Evolutionary conservation across 1,140 invertebrate genomes (phyloP), one percentile per base, ranked within the genome.

Genomic region (Drosophila tani): DNA sequence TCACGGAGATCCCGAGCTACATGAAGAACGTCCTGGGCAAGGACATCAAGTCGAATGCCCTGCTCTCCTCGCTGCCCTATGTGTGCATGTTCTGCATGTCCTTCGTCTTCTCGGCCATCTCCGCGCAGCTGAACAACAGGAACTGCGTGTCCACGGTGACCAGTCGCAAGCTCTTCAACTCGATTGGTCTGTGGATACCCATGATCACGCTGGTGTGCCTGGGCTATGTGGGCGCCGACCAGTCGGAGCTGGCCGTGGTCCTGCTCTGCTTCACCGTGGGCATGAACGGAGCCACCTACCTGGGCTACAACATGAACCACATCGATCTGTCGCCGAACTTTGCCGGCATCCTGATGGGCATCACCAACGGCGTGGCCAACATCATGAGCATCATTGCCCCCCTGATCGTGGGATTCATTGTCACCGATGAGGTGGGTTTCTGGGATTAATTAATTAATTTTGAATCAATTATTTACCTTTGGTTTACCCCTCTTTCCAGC

Each of bases 1-100:
- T 99, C 27, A 98, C 97, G 0, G 96, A 98, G 93, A 96, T 99
- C 82, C 98, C 99, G 0, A 96, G 95, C 1, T 99, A 98, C 88
- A 96, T 99, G 94, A 96, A 96, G 41, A 94, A 95, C 59, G 95
- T 99, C 1, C 94, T 99, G 1, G 93, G 95, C 64, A 97, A 97
- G 76, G 94, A 99, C 62, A 96, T 99, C 21, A 95, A 96, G 92
- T 92, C 94, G 40, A 96, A 96, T 91, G 96, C 97, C 12, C 79
- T 95, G 47, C 90, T 96, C 17, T 96, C 97, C 19, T 96, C 97
- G 0, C 91, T 98, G n/a, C 98, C 98, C 2, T 98, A 98, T 87
- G 87, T 96, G 5, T 94, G 94, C 0, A 96, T 96, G 94, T 96
- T 95, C 94, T 62, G 96, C 9, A 88, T 96, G 51, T 95, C 95